A percentile compares a stretch with the other conserved stretches of the same genome.
These are phyloP conservation scores for Ctenosaura bakeri DNA, from an alignment of 2,797 vertebrate species.

Conservation along the genomic window DNA sequence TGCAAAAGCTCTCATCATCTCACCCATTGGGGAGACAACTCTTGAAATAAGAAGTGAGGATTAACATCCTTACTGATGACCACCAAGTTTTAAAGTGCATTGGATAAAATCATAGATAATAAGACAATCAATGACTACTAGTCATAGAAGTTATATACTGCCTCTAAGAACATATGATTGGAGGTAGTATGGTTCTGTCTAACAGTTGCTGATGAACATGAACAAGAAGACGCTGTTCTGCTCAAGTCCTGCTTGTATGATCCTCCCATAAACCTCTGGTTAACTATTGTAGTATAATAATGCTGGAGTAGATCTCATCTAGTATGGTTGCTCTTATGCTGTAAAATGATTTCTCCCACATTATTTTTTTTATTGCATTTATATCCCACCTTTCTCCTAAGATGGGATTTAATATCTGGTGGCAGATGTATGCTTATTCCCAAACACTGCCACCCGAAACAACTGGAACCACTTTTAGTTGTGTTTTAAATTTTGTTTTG, in stretches of 20 bases:
- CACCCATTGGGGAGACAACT: no score
- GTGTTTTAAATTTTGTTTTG: neutral
- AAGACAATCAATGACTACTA: neutral
- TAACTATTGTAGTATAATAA: neutral
- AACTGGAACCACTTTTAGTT: neutral
- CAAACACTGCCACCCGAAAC: neutral
- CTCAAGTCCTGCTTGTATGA: neutral
- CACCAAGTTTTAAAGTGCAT: neutral
- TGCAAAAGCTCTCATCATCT: no score
- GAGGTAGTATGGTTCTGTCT: neutral
- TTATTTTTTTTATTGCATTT: no score
- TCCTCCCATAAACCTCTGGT: neutral
- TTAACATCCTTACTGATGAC: no score
- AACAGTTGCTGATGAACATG: neutral
- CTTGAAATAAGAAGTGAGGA: no score
- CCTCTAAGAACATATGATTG: neutral
- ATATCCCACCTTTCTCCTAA: neutral
- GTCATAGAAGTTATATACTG: neutral
- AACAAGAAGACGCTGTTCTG: neutral
- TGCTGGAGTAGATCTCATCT: neutral
- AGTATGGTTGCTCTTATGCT: neutral
- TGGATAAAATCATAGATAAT: neutral
- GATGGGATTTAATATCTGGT: neutral
- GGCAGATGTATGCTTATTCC: neutral
- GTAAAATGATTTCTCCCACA: neutral